These are phyloP conservation scores for Hartigia nigra DNA, from an alignment of 2,888 invertebrate species.

Conservation along the genomic window DNA sequence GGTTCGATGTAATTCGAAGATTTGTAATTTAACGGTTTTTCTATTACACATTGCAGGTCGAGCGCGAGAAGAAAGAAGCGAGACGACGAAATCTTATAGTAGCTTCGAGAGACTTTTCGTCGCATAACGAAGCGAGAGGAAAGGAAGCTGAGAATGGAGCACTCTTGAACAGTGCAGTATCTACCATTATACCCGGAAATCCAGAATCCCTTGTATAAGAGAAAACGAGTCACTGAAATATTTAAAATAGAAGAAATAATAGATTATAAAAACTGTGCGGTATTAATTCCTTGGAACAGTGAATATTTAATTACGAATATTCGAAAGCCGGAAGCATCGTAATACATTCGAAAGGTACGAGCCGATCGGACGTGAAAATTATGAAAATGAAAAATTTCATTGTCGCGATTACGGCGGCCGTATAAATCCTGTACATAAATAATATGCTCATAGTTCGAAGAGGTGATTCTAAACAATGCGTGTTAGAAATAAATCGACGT, in stretches of 20 bases:
- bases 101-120: slow-evolving; percentile 46
- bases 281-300: neutral
- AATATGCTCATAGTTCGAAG: neutral
- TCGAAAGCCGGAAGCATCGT: neutral
- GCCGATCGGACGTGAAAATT: neutral
- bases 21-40: neutral
- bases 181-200: slow-evolving; percentile 50
- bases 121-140: slow-evolving; percentile 43
- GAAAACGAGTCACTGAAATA: neutral
- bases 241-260: neutral
- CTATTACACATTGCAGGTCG: slow-evolving; percentile 45
- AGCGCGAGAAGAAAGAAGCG: slow-evolving; percentile 62
- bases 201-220: slow-evolving; percentile 49
- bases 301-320: neutral
- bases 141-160: slow-evolving; percentile 58
- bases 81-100: slow-evolving; percentile 55
- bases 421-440: neutral
- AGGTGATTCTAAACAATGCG: neutral
- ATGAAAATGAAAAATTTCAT: neutral
- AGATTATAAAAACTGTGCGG: neutral
- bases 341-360: neutral
- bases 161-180: slow-evolving; percentile 47
- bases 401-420: neutral
- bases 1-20: neutral
- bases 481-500: neutral